These are phyloP conservation scores for Antechinus flavipes DNA, from an alignment of 2,113 vertebrate genomes.

Conservation along the genomic window DNA sequence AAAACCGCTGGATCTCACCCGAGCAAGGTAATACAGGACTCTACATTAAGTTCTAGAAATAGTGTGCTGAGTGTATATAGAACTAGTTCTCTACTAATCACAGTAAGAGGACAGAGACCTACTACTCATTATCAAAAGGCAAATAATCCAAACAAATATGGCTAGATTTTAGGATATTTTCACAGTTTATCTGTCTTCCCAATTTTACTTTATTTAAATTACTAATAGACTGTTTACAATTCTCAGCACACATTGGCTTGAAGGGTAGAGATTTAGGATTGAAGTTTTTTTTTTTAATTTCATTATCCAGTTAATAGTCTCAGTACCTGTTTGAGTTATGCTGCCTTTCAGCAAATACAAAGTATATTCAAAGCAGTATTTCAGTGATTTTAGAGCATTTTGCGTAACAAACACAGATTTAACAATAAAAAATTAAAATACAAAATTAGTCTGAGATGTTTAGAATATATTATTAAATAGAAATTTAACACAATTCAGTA, in stretches of 20 bases:
- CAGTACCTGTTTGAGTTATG: not conserved
- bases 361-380: slow-evolving; percentile 12
- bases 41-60: not conserved
- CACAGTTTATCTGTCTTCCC: not conserved
- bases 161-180: slow-evolving; percentile 21
- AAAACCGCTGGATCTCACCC: slow-evolving; percentile 96
- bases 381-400: not conserved
- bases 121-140: not conserved
- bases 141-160: not conserved
- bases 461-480: slow-evolving; percentile 25
- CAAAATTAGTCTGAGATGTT: not conserved
- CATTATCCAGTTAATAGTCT: not conserved
- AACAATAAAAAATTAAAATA: slow-evolving; percentile 37
- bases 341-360: slow-evolving; percentile 6
- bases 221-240: not conserved
- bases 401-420: slow-evolving; percentile 13
- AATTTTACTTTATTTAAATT: slow-evolving; percentile 12
- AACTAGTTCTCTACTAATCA: not conserved
- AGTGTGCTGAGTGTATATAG: not conserved
- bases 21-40: slow-evolving; percentile 91
- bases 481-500: slow-evolving; percentile 17
- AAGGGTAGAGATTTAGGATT: not conserved
- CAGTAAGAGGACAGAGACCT: not conserved
- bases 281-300: slow-evolving; percentile 6
- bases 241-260: not conserved